Conservation (phyloP, 2,797 vertebrate species). For the Taeniopygia guttata region DNA sequence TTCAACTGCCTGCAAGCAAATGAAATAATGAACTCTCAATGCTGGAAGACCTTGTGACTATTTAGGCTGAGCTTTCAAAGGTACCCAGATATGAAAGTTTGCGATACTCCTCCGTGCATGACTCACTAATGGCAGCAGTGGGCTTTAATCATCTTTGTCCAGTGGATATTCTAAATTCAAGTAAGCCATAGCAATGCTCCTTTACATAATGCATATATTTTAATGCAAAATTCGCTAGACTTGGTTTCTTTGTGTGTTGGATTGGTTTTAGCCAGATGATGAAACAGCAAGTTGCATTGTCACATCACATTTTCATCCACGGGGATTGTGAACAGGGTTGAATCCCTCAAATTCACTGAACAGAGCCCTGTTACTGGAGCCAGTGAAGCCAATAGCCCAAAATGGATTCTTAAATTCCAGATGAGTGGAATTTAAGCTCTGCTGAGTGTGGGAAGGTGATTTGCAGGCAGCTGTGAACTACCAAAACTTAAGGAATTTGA, state of each 20-base stretch:
- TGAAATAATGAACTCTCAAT: neutral
- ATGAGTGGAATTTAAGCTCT: neutral
- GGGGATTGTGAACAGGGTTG: neutral
- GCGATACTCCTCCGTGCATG: neutral
- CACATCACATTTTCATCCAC: neutral
- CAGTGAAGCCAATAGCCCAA: neutral
- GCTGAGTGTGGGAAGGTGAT: neutral
- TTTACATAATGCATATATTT: neutral
- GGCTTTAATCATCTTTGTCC: slow-evolving; percentile 1
- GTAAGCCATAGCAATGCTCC: neutral
- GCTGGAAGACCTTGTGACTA: neutral
- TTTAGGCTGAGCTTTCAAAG: slow-evolving; percentile 7
- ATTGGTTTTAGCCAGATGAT: neutral
- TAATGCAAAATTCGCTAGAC: neutral
- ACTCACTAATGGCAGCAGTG: neutral
- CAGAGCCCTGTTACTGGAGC: neutral
- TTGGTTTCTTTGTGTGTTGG: neutral
- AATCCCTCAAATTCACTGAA: neutral
- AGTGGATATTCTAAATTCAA: neutral
- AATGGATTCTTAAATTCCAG: neutral
- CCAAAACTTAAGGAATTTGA: neutral
- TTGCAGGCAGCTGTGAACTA: neutral
- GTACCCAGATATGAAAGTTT: neutral
- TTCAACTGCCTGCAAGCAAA: neutral
- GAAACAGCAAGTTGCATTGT: neutral